Base-by-base conservation (phyloP, 2,888 invertebrate species). In the Diachrysia chrysitis region DNA sequence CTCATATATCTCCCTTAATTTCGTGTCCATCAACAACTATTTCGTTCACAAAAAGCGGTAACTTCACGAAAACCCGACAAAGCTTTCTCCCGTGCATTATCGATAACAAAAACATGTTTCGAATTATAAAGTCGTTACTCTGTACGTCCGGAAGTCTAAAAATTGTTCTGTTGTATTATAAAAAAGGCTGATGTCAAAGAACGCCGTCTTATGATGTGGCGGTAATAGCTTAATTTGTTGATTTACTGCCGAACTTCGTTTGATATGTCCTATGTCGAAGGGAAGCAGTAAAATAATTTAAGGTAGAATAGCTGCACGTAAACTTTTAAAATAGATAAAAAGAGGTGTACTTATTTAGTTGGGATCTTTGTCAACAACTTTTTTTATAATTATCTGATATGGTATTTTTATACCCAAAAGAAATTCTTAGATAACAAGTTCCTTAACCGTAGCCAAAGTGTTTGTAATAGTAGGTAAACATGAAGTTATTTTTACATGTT, bases 211-310 rank as follows among this genome's bases (percentile, higher is more conserved):
- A 63, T 84, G 88, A 87, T 88, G 87, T 86, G 88, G 88, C 83
- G 71, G 76, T 79, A 76, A 81, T 81, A 84, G 78, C 85, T 87
- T 90, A 89, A 88, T 90, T 87, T 87, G 58, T 83, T 90, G 88
- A 91, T 91, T 92, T 90, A 91, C 83, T 72, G 66, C 82, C 68
- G 42, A 57, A 79, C 79, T 78, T 84, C 78, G 76, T 83, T 82
- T 84, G 79, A 82, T 83, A 81, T 79, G 81, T 84, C 76, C 68
- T 77, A 74, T 74, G 76, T 72, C 75, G 69, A 79, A 79, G 77
- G 84, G 85, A 84, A 85, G 83, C 83, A 51, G 72, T 83, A 78
- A 83, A 83, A 85, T 79, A 80, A 79, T 85, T 65, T 69, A 81
- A 78, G 73, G 68, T 66, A 58, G 56, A 25, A 65, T 62, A 48